A percentile compares a stretch with the other conserved stretches of the same genome.
phyloP scores from a whole-genome alignment of 2,797 vertebrate genomes.

The Phalanger gymnotis region DNA sequence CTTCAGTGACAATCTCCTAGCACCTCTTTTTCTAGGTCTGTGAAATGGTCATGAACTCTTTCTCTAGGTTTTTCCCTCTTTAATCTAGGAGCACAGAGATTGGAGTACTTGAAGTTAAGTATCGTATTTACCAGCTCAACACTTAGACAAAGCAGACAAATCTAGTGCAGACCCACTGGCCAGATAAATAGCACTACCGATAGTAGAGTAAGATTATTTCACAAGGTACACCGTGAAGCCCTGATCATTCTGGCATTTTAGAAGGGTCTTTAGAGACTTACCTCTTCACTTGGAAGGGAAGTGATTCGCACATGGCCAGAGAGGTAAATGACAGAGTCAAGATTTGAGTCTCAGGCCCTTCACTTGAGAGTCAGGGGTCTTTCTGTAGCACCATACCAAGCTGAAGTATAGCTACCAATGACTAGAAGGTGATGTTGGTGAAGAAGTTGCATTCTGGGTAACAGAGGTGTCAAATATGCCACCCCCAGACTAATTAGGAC shows the following conservation, averaged over 20 bases:
- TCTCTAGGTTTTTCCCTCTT: neutral
- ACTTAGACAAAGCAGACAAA: neutral
- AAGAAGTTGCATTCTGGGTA: neutral
- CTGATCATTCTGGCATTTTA: neutral
- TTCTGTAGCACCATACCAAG: neutral
- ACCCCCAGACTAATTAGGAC: neutral
- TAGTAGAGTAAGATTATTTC: neutral
- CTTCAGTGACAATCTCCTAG: neutral
- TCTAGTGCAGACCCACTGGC: accelerated
- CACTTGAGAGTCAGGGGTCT: accelerated
- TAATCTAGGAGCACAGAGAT: neutral
- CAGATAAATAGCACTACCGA: neutral
- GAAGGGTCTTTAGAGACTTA: neutral
- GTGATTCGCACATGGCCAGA: neutral
- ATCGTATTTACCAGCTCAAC: neutral
- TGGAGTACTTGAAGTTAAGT: neutral
- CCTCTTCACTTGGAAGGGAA: neutral
- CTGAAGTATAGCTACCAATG: neutral
- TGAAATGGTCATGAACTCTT: conserved; percentile 19
- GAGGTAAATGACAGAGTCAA: neutral
- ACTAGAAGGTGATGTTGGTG: neutral
- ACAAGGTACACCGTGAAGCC: neutral
- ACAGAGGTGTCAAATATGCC: neutral
- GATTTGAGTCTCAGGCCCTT: neutral
- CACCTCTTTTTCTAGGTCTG: neutral